Evolutionary conservation across 1,140 invertebrate species (phyloP).

Genomic region (Pachyrhynchus sulphureomaculatus): DNA sequence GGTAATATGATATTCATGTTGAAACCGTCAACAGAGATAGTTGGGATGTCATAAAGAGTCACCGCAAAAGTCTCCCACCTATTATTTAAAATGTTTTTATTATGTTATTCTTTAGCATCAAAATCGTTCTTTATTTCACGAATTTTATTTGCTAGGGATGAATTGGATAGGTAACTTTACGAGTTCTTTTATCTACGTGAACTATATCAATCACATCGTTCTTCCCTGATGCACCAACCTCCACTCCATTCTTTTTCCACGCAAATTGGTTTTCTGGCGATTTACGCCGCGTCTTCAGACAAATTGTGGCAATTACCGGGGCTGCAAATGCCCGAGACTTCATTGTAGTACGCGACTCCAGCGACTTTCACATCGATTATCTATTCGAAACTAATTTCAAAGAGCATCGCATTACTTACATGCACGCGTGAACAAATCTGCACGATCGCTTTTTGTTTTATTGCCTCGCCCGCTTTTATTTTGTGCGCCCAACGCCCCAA

Average conservation of each 20-base stretch:
- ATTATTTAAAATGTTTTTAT: too few species aligned
- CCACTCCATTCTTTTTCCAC: not conserved
- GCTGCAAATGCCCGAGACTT: not conserved
- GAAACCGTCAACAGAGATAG: too few species aligned
- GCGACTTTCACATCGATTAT: constrained; percentile 42
- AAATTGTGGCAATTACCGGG: not conserved
- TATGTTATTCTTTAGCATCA: too few species aligned
- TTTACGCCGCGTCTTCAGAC: not conserved
- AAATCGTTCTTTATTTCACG: too few species aligned
- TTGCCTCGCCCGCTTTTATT: constrained; percentile 37
- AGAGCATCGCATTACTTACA: constrained; percentile 36
- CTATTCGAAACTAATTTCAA: constrained; percentile 39
- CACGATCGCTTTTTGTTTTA: constrained; percentile 34
- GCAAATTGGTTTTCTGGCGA: not conserved
- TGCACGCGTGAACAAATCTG: constrained; percentile 47
- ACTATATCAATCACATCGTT: too few species aligned
- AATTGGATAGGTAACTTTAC: too few species aligned
- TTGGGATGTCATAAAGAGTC: too few species aligned
- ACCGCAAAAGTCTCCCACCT: too few species aligned
- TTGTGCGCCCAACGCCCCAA: constrained; percentile 35
- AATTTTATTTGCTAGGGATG: too few species aligned
- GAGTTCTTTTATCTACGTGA: too few species aligned
- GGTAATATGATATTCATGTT: too few species aligned
- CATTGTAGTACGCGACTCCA: constrained; percentile 4
- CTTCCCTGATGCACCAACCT: not conserved